A percentile compares a stretch with the other conserved stretches of the same genome.
phyloP scores from a whole-genome alignment of 2,888 invertebrate species.

The Neocrepidodera transversa region DNA sequence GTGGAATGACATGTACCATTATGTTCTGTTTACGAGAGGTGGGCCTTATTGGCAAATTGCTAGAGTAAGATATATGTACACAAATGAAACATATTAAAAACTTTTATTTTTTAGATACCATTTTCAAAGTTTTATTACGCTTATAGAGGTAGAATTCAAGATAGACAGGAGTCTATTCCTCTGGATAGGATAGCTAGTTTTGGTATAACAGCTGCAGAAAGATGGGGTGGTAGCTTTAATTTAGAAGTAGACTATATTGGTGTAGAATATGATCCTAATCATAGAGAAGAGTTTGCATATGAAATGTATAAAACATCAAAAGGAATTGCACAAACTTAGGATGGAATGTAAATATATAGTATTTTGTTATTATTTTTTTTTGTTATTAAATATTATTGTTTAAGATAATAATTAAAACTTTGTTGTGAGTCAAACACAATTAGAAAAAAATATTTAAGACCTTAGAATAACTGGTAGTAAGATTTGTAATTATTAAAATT shows the following conservation, averaged over 20 bases:
- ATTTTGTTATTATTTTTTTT: too few species aligned
- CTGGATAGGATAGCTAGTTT: constrained; percentile 72
- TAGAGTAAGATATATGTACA: constrained; percentile 65
- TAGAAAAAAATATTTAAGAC: too few species aligned
- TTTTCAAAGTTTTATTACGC: constrained; percentile 90
- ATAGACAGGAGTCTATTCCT: constrained; percentile 73
- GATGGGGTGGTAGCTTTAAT: constrained; percentile 81
- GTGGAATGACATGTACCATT: constrained; percentile 91
- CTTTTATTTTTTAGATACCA: constrained; percentile 75
- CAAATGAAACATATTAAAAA: background rate
- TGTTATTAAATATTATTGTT: too few species aligned
- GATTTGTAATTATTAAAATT: too few species aligned
- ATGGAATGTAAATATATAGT: too few species aligned
- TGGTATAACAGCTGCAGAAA: constrained; percentile 84
- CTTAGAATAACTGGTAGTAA: too few species aligned
- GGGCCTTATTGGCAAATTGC: constrained; percentile 98
- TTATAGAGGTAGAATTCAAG: constrained; percentile 86
- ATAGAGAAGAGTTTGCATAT: constrained; percentile 89
- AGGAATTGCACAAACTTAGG: constrained; percentile 70
- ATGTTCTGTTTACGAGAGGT: constrained; percentile 89
- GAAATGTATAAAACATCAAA: constrained; percentile 83
- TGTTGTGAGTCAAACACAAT: too few species aligned
- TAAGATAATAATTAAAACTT: too few species aligned
- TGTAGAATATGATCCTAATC: constrained; percentile 78
- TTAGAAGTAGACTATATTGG: constrained; percentile 95